Conservation (phyloP, 2,113 vertebrate genomes). For the Nycticorax nycticorax region DNA sequence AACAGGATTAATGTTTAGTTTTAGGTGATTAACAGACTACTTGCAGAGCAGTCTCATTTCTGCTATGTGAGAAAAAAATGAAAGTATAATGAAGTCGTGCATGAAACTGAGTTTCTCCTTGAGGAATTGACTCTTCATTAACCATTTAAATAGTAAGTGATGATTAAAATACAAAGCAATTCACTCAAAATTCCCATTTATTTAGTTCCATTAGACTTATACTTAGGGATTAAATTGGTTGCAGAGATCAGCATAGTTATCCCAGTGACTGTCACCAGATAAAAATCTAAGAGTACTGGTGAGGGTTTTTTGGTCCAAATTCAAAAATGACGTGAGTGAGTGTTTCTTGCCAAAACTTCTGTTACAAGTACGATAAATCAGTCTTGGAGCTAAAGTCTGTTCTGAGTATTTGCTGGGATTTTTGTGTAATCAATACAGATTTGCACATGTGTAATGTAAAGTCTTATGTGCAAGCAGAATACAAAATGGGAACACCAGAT, state of each 20-base stretch:
- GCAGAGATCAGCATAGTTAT: not conserved
- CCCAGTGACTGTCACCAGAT: slow-evolving; percentile 12
- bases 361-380: not conserved
- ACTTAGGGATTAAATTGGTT: slow-evolving; percentile 15
- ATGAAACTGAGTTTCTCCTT: not conserved
- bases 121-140: slow-evolving; percentile 11
- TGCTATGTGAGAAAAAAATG: slow-evolving; percentile 33
- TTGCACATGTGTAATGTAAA: not conserved
- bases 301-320: not conserved
- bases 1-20: slow-evolving; percentile 50
- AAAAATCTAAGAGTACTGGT: not conserved
- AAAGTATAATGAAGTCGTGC: slow-evolving; percentile 30
- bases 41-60: slow-evolving; percentile 6
- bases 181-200: not conserved
- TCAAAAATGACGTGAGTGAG: not conserved
- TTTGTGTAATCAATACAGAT: not conserved
- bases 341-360: not conserved
- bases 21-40: slow-evolving; percentile 35
- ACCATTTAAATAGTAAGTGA: slow-evolving; percentile 43
- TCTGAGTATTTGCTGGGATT: not conserved
- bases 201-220: not conserved
- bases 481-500: not conserved
- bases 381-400: not conserved
- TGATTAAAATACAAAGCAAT: slow-evolving; percentile 16
- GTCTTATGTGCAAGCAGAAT: not conserved